Percentiles rank a stretch among this genome's conserved stretches.
phyloP scores from a whole-genome alignment of 2,113 vertebrate genomes.

The Daphoenositta chrysoptera region DNA sequence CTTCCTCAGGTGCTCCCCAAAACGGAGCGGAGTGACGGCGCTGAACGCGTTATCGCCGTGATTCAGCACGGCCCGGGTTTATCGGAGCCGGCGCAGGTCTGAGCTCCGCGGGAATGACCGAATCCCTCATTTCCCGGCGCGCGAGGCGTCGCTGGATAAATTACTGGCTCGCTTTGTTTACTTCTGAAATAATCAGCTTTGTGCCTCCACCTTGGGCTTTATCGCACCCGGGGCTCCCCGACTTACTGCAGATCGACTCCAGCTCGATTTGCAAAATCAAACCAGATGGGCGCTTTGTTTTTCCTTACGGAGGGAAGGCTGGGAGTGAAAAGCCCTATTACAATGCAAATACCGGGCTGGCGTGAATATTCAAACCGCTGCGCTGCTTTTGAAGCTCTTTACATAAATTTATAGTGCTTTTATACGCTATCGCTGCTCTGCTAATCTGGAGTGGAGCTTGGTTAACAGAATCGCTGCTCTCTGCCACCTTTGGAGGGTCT shows the following conservation, averaged over 20 bases:
- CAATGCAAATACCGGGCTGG: conserved; percentile 47
- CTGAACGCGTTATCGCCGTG: neutral
- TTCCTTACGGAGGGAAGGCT: neutral
- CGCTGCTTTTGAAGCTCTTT: neutral
- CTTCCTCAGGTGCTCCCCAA: fast-evolving
- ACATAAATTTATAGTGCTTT: conserved; percentile 1
- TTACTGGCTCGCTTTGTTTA: conserved; percentile 17
- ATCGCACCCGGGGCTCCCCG: neutral
- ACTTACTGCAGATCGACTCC: neutral
- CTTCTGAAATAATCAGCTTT: neutral
- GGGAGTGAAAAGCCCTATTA: conserved; percentile 30
- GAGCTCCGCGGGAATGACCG: neutral
- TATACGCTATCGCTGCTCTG: neutral
- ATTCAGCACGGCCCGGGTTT: neutral
- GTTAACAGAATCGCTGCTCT: neutral
- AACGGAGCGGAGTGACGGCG: neutral
- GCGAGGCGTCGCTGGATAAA: neutral
- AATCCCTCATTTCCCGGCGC: neutral
- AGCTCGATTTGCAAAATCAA: neutral
- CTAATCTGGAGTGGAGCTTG: neutral
- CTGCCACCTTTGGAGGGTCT: neutral
- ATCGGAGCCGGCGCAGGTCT: neutral
- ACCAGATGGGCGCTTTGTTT: conserved; percentile 48
- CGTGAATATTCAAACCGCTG: conserved; percentile 40
- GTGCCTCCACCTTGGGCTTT: neutral